Evolutionary conservation across 2,888 invertebrate species (phyloP).

Genomic region (Lasius fuliginosus): DNA sequence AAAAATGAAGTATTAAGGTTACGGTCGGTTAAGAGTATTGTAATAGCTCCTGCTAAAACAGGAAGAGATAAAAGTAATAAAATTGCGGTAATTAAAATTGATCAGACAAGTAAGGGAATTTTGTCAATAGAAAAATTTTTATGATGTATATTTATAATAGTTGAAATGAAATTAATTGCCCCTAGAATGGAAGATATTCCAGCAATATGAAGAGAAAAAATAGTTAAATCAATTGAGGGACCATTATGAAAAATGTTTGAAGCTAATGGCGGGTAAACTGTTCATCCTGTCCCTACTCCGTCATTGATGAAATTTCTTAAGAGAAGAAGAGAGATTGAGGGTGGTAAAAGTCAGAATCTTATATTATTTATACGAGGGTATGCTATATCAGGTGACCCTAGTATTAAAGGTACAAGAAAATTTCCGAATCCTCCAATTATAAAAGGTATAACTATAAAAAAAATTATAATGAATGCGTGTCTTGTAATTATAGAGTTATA

Average conservation of each 20-base stretch:
- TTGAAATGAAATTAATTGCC: slow-evolving; percentile 93
- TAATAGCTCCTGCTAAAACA: slow-evolving; percentile 93
- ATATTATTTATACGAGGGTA: slow-evolving; percentile 95
- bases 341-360: slow-evolving; percentile 93
- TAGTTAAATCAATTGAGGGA: slow-evolving; percentile 91
- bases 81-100: slow-evolving; percentile 90
- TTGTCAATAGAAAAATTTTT: slow-evolving; percentile 89
- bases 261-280: slow-evolving; percentile 91
- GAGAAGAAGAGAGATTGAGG: slow-evolving; percentile 90
- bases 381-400: slow-evolving; percentile 93
- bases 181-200: slow-evolving; percentile 92
- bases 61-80: slow-evolving; percentile 91
- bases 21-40: slow-evolving; percentile 93
- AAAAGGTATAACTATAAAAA: slow-evolving; percentile 92
- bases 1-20: slow-evolving; percentile 94
- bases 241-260: slow-evolving; percentile 89
- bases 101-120: slow-evolving; percentile 92
- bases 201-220: slow-evolving; percentile 92
- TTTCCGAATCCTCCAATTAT: slow-evolving; percentile 95
- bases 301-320: slow-evolving; percentile 90
- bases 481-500: slow-evolving; percentile 93
- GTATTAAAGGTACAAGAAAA: slow-evolving; percentile 92
- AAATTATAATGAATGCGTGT: slow-evolving; percentile 94
- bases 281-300: slow-evolving; percentile 93
- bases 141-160: slow-evolving; percentile 90